These are phyloP conservation scores for Hylyphantes graminicola DNA, from an alignment of 1,140 invertebrate genomes.

Conservation along the genomic window DNA sequence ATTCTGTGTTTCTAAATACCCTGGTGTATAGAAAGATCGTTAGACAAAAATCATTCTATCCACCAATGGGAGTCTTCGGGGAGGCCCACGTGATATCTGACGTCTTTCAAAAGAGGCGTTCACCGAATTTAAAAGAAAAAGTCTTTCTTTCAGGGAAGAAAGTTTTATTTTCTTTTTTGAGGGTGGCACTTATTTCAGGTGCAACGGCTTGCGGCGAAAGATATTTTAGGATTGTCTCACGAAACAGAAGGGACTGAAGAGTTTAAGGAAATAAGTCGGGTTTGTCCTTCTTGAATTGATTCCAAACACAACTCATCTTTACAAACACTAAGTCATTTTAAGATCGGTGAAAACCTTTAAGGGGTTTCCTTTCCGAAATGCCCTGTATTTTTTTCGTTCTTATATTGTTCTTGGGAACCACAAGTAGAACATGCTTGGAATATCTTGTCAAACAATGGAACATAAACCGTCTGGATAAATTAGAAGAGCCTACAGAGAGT, in stretches of 20 bases:
- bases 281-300: constrained; percentile 47
- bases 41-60: constrained; percentile 3
- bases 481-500: no score
- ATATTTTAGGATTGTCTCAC: constrained; percentile 31
- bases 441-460: no score
- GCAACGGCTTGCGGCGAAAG: constrained; percentile 18
- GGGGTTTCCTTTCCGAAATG: background rate
- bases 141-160: background rate
- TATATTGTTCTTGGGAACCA: no score
- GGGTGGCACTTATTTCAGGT: constrained; percentile 16
- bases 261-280: background rate
- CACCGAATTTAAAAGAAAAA: background rate
- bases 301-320: constrained; percentile 30
- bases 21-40: background rate
- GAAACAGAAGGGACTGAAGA: constrained; percentile 2
- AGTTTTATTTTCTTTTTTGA: background rate
- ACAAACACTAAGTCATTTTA: background rate
- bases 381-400: no score
- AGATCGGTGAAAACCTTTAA: background rate
- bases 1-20: constrained; percentile 1
- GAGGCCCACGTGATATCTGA: constrained; percentile 28
- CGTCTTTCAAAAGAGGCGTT: constrained; percentile 20
- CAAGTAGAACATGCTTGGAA: no score
- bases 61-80: constrained; percentile 20
- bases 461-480: no score